Conservation (phyloP, 2,113 vertebrate genomes). For the Raja brachyura region DNA sequence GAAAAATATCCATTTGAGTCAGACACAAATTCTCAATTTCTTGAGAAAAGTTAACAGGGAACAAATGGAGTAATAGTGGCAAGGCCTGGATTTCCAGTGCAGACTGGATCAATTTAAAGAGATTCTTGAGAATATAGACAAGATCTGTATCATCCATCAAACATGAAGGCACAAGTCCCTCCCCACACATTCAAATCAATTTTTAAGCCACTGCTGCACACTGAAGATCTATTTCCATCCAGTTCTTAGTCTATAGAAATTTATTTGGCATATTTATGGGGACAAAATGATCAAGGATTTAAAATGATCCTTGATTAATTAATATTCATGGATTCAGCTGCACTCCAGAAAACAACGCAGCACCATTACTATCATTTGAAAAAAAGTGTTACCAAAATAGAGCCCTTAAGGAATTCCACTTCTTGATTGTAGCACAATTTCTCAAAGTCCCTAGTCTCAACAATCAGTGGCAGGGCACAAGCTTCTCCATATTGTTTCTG, state of each 20-base stretch:
- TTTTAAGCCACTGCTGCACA: background rate
- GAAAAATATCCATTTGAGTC: slow-evolving; percentile 12
- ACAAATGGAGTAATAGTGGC: background rate
- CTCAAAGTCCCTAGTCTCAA: background rate
- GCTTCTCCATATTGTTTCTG: background rate
- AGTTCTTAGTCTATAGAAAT: background rate
- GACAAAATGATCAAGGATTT: background rate
- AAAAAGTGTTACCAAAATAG: background rate
- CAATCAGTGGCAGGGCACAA: background rate
- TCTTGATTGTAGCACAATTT: background rate
- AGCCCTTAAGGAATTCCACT: background rate
- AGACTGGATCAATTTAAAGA: too few species aligned
- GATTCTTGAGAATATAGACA: too few species aligned
- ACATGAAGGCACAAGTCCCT: background rate
- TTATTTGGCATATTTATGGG: background rate
- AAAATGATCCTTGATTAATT: background rate
- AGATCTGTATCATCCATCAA: background rate
- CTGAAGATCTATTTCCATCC: background rate
- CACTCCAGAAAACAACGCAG: background rate
- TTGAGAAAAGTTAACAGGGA: background rate
- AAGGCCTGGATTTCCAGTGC: background rate
- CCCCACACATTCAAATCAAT: background rate
- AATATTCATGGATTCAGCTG: background rate
- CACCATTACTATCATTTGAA: background rate
- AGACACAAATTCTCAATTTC: background rate